These are phyloP conservation scores for Montipora efflorescens DNA, from an alignment of 64 coral and sea anemone genomes.

Conservation along the genomic window DNA sequence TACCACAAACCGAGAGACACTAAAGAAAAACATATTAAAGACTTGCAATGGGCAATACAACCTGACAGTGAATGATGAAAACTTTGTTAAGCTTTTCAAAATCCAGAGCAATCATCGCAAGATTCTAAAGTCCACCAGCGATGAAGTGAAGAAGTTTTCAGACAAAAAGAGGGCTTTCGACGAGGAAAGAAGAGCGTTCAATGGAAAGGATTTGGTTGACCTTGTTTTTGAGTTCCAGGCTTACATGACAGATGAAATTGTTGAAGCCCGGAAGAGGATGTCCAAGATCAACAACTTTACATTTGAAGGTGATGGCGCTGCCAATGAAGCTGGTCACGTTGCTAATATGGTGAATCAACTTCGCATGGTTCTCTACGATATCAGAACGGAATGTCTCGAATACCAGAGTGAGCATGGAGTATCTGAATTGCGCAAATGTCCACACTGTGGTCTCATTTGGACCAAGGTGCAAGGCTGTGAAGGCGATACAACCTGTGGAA, in stretches of 20 bases:
- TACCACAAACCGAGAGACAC: background rate
- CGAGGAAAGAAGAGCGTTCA: constrained; percentile 6
- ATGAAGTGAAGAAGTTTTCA: constrained; percentile 20
- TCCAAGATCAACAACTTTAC: constrained; percentile 51
- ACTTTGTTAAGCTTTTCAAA: constrained; percentile 32
- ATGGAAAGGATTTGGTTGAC: constrained; percentile 54
- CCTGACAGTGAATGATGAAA: background rate
- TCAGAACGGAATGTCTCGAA: constrained; percentile 54
- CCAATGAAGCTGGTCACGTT: constrained; percentile 56
- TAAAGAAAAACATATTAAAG: background rate
- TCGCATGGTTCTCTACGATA: constrained; percentile 40
- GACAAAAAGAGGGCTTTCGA: constrained; percentile 32
- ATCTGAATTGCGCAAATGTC: constrained; percentile 38
- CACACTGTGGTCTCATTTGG: constrained; percentile 2
- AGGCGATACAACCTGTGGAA: constrained; percentile 21
- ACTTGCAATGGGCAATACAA: background rate
- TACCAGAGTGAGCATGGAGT: constrained; percentile 52
- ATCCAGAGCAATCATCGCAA: constrained; percentile 11
- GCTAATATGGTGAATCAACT: constrained; percentile 71
- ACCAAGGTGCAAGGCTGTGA: constrained; percentile 17
- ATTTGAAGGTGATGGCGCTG: constrained; percentile 48
- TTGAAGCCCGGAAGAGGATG: constrained; percentile 54
- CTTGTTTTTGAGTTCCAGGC: constrained; percentile 59
- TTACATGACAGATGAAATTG: constrained; percentile 64
- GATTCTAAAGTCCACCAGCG: constrained; percentile 32